phyloP scores from a whole-genome alignment of 2,113 vertebrate species.

The Lophius piscatorius region DNA sequence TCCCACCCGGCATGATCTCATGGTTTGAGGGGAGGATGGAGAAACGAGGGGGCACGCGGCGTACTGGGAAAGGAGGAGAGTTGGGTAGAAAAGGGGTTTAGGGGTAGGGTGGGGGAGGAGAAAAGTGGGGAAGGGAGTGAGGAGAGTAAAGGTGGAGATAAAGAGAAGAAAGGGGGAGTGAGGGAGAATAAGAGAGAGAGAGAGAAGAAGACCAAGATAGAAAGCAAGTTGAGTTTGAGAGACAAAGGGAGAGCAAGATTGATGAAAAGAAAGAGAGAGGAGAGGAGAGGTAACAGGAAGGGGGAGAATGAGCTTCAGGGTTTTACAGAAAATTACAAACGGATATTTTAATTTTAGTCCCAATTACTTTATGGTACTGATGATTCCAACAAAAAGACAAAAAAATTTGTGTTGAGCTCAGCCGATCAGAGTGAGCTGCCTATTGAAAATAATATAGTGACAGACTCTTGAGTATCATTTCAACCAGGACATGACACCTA shows the following conservation, averaged over 20 bases:
- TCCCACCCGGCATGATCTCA: conserved; percentile 98
- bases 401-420: conserved; percentile 78
- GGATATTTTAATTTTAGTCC: conserved; percentile 79
- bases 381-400: conserved; percentile 77
- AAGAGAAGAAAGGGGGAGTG: conserved; percentile 11
- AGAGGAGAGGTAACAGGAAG: conserved; percentile 79
- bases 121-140: conserved; percentile 44
- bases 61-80: conserved; percentile 85
- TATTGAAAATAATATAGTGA: conserved; percentile 74
- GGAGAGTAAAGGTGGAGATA: conserved; percentile 46
- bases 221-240: conserved; percentile 39
- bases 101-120: conserved; percentile 28
- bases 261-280: conserved; percentile 57
- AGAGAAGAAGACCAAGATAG: conserved; percentile 17
- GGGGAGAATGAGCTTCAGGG: conserved; percentile 81
- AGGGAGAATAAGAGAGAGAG: conserved; percentile 45
- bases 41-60: conserved; percentile 95
- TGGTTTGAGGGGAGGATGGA: conserved; percentile 95
- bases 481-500: conserved; percentile 75
- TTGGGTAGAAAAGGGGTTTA: conserved; percentile 48
- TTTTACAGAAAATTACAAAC: conserved; percentile 79
- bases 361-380: conserved; percentile 77
- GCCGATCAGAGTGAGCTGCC: conserved; percentile 73
- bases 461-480: conserved; percentile 75
- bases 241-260: conserved; percentile 36